Evolutionary conservation across 92 coral and sea anemone genomes (phyloP), one percentile per base, ranked within the genome.

Genomic region (Heliopora coerulea): DNA sequence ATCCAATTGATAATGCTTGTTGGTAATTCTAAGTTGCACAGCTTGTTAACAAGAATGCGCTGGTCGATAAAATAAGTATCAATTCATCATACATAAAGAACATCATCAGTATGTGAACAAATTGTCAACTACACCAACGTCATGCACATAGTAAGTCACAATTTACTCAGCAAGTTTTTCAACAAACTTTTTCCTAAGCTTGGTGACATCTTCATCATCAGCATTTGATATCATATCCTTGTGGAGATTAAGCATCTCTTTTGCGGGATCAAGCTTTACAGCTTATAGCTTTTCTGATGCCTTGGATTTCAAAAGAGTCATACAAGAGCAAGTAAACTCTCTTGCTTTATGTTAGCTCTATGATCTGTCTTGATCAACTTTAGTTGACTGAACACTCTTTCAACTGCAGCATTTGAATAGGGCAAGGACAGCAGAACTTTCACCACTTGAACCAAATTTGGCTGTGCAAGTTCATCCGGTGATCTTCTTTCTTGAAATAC

Each of bases 351-450:
- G 29, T 64, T 64, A 41, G 28, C 27, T 64, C 72, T 64, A 28
- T 64, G 72, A 64, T 64, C 72, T 35, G 72, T 64, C 17, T 64
- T 40, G 29, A 64, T 64, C 72, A 64, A 64, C 50, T 64, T 37
- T 13, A 64, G 72, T 37, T 64, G 54, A 37, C 42, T 37, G 11
- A 37, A 37, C 42, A 37, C 42, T 37, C 42, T 37, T 37, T 37
- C 42, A 37, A 37, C 42, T 37, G 42, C 42, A 37, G 42, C 42
- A 37, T 37, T 37, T 4, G 42, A 37, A 37, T 37, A 37, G 4
- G 42, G 42, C 42, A 37, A 37, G 42, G 42, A 37, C 42, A 37
- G 42, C 42, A 37, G 42, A 37, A 37, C 42, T 37, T 37, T 37
- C 42, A 37, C 42, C 42, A 37, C 42, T 37, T 37, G 4, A 37